A percentile compares a stretch with the other conserved stretches of the same genome.
Evolutionary conservation across 2,113 vertebrate genomes (phyloP).

Genomic region (Phocoena phocoena): DNA sequence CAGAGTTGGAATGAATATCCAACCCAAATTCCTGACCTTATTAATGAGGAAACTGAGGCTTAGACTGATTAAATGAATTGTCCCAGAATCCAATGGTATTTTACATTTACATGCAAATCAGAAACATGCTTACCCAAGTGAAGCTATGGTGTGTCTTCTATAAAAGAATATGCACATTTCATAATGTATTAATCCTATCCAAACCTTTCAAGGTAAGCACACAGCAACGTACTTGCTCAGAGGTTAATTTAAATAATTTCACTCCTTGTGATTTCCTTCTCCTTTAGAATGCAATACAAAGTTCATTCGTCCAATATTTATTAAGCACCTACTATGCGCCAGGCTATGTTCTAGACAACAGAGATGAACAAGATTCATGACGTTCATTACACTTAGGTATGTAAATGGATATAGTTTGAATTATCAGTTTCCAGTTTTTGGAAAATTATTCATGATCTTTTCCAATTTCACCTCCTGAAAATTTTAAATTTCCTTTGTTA

Average conservation of each 20-base stretch:
- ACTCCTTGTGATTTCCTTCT: neutral
- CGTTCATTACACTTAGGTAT: neutral
- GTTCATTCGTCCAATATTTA: constrained; percentile 34
- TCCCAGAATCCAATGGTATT: neutral
- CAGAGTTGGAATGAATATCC: neutral
- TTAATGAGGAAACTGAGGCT: constrained; percentile 11
- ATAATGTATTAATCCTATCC: neutral
- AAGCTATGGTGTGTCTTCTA: neutral
- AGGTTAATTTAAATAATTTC: constrained; percentile 42
- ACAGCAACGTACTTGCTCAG: neutral
- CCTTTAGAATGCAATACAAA: neutral
- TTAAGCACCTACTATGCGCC: neutral
- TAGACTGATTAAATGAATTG: neutral
- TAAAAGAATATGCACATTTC: neutral
- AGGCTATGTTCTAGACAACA: neutral
- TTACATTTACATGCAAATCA: constrained; percentile 25
- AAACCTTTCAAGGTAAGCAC: neutral
- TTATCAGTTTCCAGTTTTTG: neutral
- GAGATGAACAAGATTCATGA: neutral
- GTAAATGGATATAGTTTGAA: neutral
- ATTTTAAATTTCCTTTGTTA: constrained; percentile 5
- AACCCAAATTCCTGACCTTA: neutral
- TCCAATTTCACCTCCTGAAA: neutral
- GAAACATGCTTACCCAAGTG: neutral
- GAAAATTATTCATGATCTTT: neutral